phyloP scores from a whole-genome alignment of 2,888 invertebrate genomes.

The Meteorus colon region DNA sequence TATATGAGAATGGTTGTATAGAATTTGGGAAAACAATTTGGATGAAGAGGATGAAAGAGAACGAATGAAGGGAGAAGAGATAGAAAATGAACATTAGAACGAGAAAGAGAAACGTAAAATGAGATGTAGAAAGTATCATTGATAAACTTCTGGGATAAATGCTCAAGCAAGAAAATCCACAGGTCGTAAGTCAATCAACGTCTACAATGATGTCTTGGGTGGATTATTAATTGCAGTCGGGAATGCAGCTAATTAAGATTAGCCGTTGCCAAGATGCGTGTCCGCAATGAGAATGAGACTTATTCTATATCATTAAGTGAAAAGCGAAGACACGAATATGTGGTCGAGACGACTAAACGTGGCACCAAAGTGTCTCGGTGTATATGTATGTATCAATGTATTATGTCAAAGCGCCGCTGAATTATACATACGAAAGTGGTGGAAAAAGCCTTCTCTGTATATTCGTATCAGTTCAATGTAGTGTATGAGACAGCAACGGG shows the following conservation, averaged over 20 bases:
- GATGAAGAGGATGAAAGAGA: neutral
- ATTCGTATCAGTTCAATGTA: neutral
- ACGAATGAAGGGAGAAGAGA: neutral
- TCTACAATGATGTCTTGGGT: conserved; percentile 19
- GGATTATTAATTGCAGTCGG: conserved; percentile 38
- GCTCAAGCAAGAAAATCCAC: conserved; percentile 31
- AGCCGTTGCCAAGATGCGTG: conserved; percentile 34
- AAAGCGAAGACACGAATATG: conserved; percentile 2
- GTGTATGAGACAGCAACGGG: neutral
- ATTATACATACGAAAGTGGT: conserved; percentile 12
- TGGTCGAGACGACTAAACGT: conserved; percentile 3
- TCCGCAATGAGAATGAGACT: conserved; percentile 12
- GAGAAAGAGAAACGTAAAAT: neutral
- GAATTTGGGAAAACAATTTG: neutral
- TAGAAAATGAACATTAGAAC: neutral
- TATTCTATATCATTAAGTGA: conserved; percentile 17
- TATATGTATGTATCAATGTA: neutral
- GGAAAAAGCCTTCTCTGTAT: neutral
- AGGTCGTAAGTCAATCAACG: conserved; percentile 39
- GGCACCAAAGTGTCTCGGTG: conserved; percentile 16
- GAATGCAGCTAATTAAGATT: conserved; percentile 42
- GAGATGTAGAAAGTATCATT: conserved; percentile 20
- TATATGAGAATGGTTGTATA: neutral
- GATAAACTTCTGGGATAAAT: conserved; percentile 30
- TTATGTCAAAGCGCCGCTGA: conserved; percentile 37